Base-by-base conservation (phyloP, 2,888 invertebrate species). In the Heliconius sara region DNA sequence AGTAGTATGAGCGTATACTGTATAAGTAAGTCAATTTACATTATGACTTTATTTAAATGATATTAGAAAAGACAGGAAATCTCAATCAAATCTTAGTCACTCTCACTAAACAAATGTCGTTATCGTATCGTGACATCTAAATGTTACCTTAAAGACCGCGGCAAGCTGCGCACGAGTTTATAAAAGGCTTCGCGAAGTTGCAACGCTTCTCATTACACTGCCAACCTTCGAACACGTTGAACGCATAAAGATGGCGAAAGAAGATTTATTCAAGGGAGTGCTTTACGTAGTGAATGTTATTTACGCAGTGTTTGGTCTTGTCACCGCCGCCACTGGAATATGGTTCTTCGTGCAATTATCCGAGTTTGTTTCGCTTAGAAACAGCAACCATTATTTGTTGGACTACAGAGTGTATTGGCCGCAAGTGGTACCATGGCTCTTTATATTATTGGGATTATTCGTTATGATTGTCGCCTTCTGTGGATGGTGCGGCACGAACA, bases 351-450 rank as follows among this genome's bases (percentile, higher is more conserved):
- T 95, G 85, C 94, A 95, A 79, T 84, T 95, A 13, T 87, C 91
- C 6, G 95, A 95, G 85, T 94, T 95, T 84, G 94, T 95, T 72
- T 86, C 89, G 27, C 82, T 95, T 81, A 89, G 95, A 84, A 95
- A 95, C 84, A 93, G 89, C 82, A 95, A 95, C 89, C 95, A 95
- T 80, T 95, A 95, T 75, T 81, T 95, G 63, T 79, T 95, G 87
- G 95, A 95, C 89, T 95, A 95, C 84, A 87, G 95, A 75, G 87
- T 95, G 71, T 95, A 95, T 86, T 95, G 95, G 95, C 95, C 95
- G 3, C 95, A 95, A 81, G 93, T 93, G 3, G 94, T 93, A 76
- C 95, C 95, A 91, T 95, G 95, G 95, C 89, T 95, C 83, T 95
- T 95, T 86, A 95, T 95, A 73, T 76, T 95, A 0, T 87, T 93